Base-by-base conservation (phyloP, 2,888 invertebrate genomes). In the Pyrrhia umbra region DNA sequence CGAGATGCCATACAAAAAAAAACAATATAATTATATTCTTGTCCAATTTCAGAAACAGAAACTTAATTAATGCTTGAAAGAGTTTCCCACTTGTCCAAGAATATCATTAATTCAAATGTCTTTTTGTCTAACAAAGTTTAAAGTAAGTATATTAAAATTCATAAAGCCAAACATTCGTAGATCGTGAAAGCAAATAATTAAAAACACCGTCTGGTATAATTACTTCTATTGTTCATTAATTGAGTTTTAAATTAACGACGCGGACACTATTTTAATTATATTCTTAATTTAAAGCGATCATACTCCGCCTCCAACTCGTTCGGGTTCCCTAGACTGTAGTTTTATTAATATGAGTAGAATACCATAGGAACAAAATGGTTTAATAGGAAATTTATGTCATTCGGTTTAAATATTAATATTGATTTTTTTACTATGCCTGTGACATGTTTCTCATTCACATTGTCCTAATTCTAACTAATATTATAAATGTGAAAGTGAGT, bases 201-300 rank as follows among this genome's bases (percentile, higher is more conserved):
- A 65, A 67, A 55, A 46, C 45, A 6, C 13, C 23, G 20, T 15
- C 46, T 42, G 18, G 9, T 46, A 2, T 46, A 74, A 68, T 68
- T 57, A 62, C 16, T 50, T 39, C 18, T 39, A 25, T 57, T 61
- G 37, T 68, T 46, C 10, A 42, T 54, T 56, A 56, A 59, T 50
- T 56, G 6, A 60, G 34, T 49, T 58, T 46, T 9, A 30, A 18
- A 37, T 37, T 30, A 34, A 54, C 18, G 9, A 18, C 2, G 2
- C 13, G 25, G 20, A 51, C 25, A 54, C 47, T 34, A 23, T 57
- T 67, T 51, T 27, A 62, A 61, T 27, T 25, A 10, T 16, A 30
- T 18, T 60, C 15, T 25, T 30, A 37, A 45, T 25, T 25, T 23
- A 21, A 21, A 21, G 18, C 13, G 9, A 0, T 39, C 18, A 30